These are phyloP conservation scores for Gnathonemus longibarbis DNA, from an alignment of 2,113 vertebrate genomes.

Conservation along the genomic window DNA sequence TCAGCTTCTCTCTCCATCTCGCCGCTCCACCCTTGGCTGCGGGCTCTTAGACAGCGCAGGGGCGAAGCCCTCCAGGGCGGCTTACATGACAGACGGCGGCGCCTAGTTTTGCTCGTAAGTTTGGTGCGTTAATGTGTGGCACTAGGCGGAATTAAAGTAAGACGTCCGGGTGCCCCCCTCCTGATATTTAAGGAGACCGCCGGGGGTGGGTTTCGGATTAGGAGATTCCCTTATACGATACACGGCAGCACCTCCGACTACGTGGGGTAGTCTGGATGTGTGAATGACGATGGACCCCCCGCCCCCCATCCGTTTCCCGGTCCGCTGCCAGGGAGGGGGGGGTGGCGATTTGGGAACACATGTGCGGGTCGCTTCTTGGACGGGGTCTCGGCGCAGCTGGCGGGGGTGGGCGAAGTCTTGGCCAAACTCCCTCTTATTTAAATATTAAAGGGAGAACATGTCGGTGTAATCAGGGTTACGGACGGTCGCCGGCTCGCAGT, in stretches of 20 bases:
- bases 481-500: background rate
- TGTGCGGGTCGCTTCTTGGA: conserved; percentile 29
- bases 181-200: background rate
- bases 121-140: background rate
- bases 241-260: background rate
- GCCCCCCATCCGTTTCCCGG: conserved; percentile 12
- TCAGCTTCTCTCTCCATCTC: conserved; percentile 38
- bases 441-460: background rate
- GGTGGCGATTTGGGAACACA: conserved; percentile 33
- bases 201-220: conserved; percentile 9
- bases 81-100: background rate
- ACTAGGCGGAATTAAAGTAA: background rate
- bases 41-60: background rate
- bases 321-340: conserved; percentile 39
- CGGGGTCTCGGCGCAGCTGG: conserved; percentile 11
- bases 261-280: conserved; percentile 10
- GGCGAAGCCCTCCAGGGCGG: background rate
- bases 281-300: conserved; percentile 23
- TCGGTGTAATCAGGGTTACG: background rate
- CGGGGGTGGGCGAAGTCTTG: background rate
- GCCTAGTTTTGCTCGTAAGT: background rate
- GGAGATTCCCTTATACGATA: conserved; percentile 20
- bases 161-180: background rate
- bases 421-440: background rate
- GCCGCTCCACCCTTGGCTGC: background rate